Evolutionary conservation across 2,113 vertebrate genomes (phyloP).

Genomic region (Hippoglossus stenolepis): DNA sequence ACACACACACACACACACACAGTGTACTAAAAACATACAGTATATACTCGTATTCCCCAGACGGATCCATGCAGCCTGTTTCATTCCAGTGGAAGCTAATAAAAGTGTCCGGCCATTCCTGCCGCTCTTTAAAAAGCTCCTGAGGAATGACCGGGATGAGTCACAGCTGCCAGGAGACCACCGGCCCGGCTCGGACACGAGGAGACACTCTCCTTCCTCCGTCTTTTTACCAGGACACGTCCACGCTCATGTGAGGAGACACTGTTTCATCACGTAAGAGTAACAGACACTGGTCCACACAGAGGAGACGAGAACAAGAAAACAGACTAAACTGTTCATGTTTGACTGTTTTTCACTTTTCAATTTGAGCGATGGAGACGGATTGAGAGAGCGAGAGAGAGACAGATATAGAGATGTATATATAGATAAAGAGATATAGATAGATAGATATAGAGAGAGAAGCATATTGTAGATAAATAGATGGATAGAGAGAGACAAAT

Average conservation of each 20-base stretch:
- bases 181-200: conserved; percentile 35
- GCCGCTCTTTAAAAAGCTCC: conserved; percentile 70
- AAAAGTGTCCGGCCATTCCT: conserved; percentile 65
- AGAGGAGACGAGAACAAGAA: too few species aligned
- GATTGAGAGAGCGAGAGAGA: too few species aligned
- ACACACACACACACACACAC: conserved; percentile 7
- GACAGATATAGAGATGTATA: too few species aligned
- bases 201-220: conserved; percentile 1
- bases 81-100: conserved; percentile 50
- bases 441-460: too few species aligned
- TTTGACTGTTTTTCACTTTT: too few species aligned
- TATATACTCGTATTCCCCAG: not conserved
- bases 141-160: conserved; percentile 56
- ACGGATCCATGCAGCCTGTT: not conserved
- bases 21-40: not conserved
- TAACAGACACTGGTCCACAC: too few species aligned
- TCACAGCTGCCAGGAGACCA: conserved; percentile 66
- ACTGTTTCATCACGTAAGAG: too few species aligned
- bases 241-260: not conserved
- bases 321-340: too few species aligned
- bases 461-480: too few species aligned
- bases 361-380: too few species aligned
- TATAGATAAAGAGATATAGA: too few species aligned
- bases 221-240: not conserved
- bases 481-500: too few species aligned